Conservation (phyloP, 2,888 invertebrate genomes). For the Pilophorus perplexus region DNA sequence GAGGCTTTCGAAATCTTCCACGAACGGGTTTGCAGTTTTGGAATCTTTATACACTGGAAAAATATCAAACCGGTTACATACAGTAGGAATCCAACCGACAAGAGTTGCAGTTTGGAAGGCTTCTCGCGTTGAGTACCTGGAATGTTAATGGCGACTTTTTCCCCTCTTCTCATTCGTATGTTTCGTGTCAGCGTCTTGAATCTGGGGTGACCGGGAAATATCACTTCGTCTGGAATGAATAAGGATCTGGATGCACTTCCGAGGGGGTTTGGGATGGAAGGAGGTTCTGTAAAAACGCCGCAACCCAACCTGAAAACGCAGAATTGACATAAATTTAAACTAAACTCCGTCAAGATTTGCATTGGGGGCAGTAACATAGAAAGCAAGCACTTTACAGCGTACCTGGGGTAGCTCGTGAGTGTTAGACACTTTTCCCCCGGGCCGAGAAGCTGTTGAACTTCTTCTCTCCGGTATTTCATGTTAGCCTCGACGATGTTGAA, state of each 20-base stretch:
- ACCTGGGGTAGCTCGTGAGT: slow-evolving; percentile 92
- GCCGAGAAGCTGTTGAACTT: slow-evolving; percentile 71
- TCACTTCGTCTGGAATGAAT: slow-evolving; percentile 93
- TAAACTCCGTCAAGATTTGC: too few relatives aligned
- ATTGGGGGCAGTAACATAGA: too few relatives aligned
- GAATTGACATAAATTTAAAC: too few relatives aligned
- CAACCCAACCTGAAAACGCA: slow-evolving; percentile 70
- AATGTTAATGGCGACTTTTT: slow-evolving; percentile 94
- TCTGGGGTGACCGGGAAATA: slow-evolving; percentile 92
- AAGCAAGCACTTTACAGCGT: too few relatives aligned
- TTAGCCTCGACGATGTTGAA: slow-evolving; percentile 98
- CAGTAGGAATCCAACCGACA: too few relatives aligned
- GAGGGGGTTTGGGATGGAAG: slow-evolving; percentile 66
- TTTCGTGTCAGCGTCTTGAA: slow-evolving; percentile 91
- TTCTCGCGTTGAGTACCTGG: slow-evolving; percentile 69
- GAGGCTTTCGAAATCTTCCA: slow-evolving; percentile 59
- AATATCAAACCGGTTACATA: too few relatives aligned
- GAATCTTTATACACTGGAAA: slow-evolving; percentile 80
- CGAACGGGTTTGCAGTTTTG: slow-evolving; percentile 79
- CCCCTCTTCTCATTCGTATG: slow-evolving; percentile 84
- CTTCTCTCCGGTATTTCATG: slow-evolving; percentile 86
- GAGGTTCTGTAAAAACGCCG: slow-evolving; percentile 81
- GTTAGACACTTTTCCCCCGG: slow-evolving; percentile 83
- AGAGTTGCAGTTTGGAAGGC: too few relatives aligned
- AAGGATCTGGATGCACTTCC: slow-evolving; percentile 75